Base-by-base conservation (phyloP, 2,113 vertebrate species). In the Acanthochromis polyacanthus region DNA sequence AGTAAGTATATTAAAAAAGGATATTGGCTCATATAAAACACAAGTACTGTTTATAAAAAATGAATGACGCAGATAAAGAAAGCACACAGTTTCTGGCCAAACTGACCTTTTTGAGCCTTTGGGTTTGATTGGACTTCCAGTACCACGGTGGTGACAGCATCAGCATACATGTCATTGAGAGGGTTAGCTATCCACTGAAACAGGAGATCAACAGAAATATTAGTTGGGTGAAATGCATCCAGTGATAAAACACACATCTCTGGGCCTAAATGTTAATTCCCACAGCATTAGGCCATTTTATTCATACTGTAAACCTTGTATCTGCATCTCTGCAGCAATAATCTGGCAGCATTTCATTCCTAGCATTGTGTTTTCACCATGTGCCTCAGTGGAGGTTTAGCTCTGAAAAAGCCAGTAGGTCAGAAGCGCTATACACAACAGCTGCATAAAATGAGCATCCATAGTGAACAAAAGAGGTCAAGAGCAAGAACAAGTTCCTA, bases 71-170 rank as follows among this genome's bases (percentile, higher is more conserved):
- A 30, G 30, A 30, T 30, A 30, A 30, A 30, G 30, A 30, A 30
- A 30, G 6, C 30, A 36, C 32, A 36, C 32, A 36, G 32, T 10
- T 36, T 2, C 6, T 51, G 30, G 36, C 11, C 23, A 53, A 23
- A 69, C 83, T 9, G 23, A 91, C 91, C 91, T 79, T 89, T 99
- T 83, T 98, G 96, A 81, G 97, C 96, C 88, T 97, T 98, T 0
- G 98, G 98, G 87, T 99, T 99, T 17, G 98, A 99, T 90, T 99
- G 98, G 56, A 99, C 97, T 82, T 99, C 98, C 85, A 99, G 83
- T 32, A 99, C 96, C 58, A 99, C 97, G 0, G 97, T 99, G 53
- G 97, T 97, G 68, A 99, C 96, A 0, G 97, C 97, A 52, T 99
- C 98, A 5, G 98, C 98, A 46, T 98, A 99, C 98, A 99, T 99